These are phyloP conservation scores for Eciton burchellii DNA, from an alignment of 1,140 invertebrate species.

Conservation along the genomic window DNA sequence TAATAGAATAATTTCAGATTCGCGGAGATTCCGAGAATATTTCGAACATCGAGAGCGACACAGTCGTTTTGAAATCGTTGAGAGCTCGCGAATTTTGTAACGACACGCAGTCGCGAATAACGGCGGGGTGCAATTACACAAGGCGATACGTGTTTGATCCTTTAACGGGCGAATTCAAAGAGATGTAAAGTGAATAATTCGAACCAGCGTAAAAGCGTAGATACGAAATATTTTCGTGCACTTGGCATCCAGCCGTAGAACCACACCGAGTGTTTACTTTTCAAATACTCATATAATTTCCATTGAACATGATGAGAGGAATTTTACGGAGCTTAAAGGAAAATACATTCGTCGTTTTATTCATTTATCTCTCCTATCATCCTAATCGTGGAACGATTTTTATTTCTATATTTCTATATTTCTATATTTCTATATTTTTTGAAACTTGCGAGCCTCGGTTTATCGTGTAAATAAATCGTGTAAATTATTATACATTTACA, in stretches of 20 bases:
- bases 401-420: too few species aligned
- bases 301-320: too few species aligned
- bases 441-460: not conserved
- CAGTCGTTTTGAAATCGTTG: constrained; percentile 8
- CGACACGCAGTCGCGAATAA: constrained; percentile 15
- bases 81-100: constrained; percentile 44
- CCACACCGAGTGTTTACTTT: constrained; percentile 46
- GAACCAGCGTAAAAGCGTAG: not conserved
- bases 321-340: not conserved
- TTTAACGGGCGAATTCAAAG: too few species aligned
- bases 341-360: constrained; percentile 5
- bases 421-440: too few species aligned
- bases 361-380: not conserved
- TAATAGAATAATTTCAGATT: too few species aligned
- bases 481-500: not conserved
- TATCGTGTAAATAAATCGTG: not conserved
- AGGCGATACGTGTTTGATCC: not conserved
- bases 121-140: not conserved
- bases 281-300: constrained; percentile 24
- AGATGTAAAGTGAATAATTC: too few species aligned
- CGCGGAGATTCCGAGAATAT: too few species aligned
- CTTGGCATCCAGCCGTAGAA: not conserved
- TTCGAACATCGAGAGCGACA: too few species aligned
- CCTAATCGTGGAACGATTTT: not conserved
- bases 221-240: not conserved